phyloP scores from a whole-genome alignment of 2,797 vertebrate species.

The Hapalemur alaotrensis region DNA sequence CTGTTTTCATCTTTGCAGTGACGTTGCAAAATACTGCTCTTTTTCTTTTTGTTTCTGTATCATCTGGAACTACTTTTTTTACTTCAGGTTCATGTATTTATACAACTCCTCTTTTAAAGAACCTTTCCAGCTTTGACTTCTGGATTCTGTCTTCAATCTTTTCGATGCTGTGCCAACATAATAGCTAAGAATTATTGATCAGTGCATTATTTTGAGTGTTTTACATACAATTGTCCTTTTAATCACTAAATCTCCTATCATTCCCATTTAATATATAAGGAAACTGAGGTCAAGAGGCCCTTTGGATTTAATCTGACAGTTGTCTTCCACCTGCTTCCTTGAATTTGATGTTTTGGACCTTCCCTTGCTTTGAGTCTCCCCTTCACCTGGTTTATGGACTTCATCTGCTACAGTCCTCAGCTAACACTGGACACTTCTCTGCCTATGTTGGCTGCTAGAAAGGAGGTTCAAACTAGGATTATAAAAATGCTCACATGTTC shows the following conservation, averaged over 20 bases:
- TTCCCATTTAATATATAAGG: background rate
- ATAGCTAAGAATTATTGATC: constrained; percentile 34
- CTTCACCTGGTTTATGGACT: background rate
- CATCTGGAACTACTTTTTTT: background rate
- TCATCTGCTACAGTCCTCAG: background rate
- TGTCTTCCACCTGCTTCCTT: background rate
- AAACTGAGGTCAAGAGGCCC: background rate
- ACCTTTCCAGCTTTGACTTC: background rate
- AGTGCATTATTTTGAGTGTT: background rate
- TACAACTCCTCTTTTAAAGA: constrained; percentile 8
- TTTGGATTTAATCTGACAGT: background rate
- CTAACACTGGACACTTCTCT: background rate
- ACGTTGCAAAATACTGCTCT: background rate
- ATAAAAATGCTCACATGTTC: background rate
- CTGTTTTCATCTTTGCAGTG: background rate
- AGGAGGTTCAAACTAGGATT: background rate
- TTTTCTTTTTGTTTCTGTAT: background rate
- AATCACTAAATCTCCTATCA: background rate
- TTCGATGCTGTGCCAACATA: background rate
- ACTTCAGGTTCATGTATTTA: background rate
- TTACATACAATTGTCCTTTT: background rate
- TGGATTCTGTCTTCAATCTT: background rate
- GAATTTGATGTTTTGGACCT: background rate
- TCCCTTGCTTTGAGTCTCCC: background rate
- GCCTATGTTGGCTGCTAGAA: background rate